Evolutionary conservation across 1,140 invertebrate genomes (phyloP), one percentile per base, ranked within the genome.

Genomic region (Propsilocerus akamusi): DNA sequence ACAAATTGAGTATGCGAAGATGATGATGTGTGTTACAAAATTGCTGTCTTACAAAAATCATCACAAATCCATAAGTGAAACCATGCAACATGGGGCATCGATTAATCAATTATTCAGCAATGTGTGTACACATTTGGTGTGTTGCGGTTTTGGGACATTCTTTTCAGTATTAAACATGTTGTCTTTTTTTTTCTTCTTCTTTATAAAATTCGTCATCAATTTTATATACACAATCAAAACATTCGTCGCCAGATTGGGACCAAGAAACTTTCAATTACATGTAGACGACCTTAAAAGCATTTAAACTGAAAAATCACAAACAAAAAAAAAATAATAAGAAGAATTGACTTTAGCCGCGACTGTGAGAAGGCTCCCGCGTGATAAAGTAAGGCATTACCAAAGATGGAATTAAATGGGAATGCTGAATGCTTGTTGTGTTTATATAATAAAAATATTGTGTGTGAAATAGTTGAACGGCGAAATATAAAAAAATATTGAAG

Each of bases 371-470:
- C 34, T 41, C 34, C 34, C n/a, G 14, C 22, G 34, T 41, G 34
- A 41, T 41, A 41, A 41, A 17, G 22, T 41, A 41, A 41, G 22
- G 14, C 14, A 41, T 41, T 41, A 41, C 34, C 34, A 41, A 41
- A 41, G 14, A 41, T 41, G 34, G 34, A 41, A 41, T 20, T 20
- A 41, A 41, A 41, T 41, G 22, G 17, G 34, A 41, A 41, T 41
- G 22, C 34, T 14, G 34, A 41, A 41, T 41, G 34, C 14, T 41
- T 20, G 34, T 14, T 17, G 22, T 41, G 34, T 41, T 41, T 41
- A 41, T 41, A 41, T 41, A 41, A 41, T 41, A 41, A 41, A 41
- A 41, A 41, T 20, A 41, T 41, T 41, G 34, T 41, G 34, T 41
- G 34, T 41, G 34, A 41, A 41, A 41, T 20, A n/a, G n/a, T n/a